phyloP scores from a whole-genome alignment of 2,797 vertebrate species.

The Sebastes reedi region DNA sequence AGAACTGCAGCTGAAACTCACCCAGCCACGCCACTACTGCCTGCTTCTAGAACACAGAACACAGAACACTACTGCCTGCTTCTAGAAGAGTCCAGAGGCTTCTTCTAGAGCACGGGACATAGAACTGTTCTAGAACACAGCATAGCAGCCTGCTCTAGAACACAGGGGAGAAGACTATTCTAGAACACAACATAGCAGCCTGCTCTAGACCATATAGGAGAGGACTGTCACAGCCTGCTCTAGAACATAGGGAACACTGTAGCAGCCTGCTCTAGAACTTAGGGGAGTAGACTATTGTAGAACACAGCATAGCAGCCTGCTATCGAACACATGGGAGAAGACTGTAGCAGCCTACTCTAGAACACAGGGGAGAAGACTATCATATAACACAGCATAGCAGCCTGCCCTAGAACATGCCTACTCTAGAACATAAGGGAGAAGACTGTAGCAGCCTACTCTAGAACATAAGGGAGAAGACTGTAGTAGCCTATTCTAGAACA shows the following conservation, averaged over 20 bases:
- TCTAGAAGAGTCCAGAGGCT: conserved; percentile 47
- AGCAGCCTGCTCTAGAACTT: neutral
- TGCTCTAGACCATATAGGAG: neutral
- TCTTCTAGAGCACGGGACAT: conserved; percentile 48
- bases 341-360: neutral
- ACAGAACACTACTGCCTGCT: conserved; percentile 68
- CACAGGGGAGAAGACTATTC: neutral
- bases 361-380: neutral
- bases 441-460: too few relatives aligned
- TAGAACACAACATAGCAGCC: neutral
- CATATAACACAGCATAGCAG: neutral
- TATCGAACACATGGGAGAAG: neutral
- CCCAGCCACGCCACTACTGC: conserved; percentile 96
- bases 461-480: neutral
- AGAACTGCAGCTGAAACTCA: conserved; percentile 98
- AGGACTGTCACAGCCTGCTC: neutral
- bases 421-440: neutral
- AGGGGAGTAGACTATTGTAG: neutral
- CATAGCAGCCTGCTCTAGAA: conserved; percentile 6
- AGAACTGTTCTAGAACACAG: conserved; percentile 31
- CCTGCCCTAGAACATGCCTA: neutral
- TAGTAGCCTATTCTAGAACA: neutral
- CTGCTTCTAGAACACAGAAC: conserved; percentile 90
- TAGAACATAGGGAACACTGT: neutral
- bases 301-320: neutral